phyloP scores from a whole-genome alignment of 37 sponge, comb jelly and placozoan genomes.

The Eunapius fragilis region DNA sequence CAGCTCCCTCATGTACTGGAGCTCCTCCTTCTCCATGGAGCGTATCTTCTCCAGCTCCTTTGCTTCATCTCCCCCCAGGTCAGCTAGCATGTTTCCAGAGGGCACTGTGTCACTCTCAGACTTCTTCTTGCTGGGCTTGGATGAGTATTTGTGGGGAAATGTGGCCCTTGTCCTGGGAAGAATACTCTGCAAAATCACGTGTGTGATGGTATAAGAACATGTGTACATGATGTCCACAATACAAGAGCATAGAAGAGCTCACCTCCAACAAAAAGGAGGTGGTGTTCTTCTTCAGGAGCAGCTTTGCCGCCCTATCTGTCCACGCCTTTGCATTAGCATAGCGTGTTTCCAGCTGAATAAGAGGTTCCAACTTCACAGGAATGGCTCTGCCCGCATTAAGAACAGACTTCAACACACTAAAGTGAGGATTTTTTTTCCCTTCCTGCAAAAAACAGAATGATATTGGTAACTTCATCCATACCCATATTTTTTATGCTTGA shows the following conservation, averaged over 20 bases:
- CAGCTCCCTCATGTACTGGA: slow-evolving; percentile 3
- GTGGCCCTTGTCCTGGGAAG: slow-evolving; percentile 65
- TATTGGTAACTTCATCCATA: too few relatives aligned
- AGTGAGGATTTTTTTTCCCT: slow-evolving; percentile 52
- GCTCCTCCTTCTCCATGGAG: slow-evolving; percentile 49
- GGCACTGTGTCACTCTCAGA: slow-evolving; percentile 18
- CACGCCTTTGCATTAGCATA: slow-evolving; percentile 74
- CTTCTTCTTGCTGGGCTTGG: slow-evolving; percentile 23
- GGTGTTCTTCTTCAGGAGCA: slow-evolving; percentile 75
- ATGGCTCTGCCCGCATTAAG: slow-evolving; percentile 37
- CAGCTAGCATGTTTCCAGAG: slow-evolving; percentile 14
- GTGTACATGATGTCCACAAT: background rate
- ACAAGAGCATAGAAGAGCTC: background rate
- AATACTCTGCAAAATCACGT: slow-evolving; percentile 41
- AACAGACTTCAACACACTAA: slow-evolving; percentile 31
- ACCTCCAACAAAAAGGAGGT: slow-evolving; percentile 70
- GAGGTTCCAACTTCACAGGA: slow-evolving; percentile 50
- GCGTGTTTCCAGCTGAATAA: slow-evolving; percentile 64
- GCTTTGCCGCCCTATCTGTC: slow-evolving; percentile 63
- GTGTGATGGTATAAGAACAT: background rate
- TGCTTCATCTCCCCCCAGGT: slow-evolving; percentile 37
- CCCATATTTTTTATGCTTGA: too few relatives aligned
- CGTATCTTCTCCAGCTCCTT: slow-evolving; percentile 59
- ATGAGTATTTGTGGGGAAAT: slow-evolving; percentile 6
- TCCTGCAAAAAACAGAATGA: slow-evolving; percentile 11